A percentile compares a stretch with the other conserved stretches of the same genome.
These are phyloP conservation scores for Ceratitis capitata DNA, from an alignment of 1,140 invertebrate genomes.

Conservation along the genomic window DNA sequence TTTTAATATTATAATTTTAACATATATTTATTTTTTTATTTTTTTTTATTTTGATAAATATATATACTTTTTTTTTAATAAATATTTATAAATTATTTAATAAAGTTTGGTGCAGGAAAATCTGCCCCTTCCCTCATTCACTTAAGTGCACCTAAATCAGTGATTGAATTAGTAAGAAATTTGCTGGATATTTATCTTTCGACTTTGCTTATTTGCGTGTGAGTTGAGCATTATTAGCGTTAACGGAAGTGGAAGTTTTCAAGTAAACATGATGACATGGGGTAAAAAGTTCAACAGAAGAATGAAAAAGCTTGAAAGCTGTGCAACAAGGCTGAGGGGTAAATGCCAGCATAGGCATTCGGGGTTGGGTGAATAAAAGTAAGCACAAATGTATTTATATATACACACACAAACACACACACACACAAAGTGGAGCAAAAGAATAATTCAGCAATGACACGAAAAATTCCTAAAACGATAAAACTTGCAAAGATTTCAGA, in stretches of 20 bases:
- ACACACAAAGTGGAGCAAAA: neutral
- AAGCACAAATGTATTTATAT: neutral
- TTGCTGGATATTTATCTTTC: neutral
- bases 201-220: slow-evolving; percentile 8
- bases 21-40: too few species aligned
- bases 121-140: too few species aligned
- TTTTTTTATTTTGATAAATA: too few species aligned
- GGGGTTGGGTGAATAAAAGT: neutral
- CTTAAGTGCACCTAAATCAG: neutral
- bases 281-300: neutral
- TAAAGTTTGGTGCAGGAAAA: too few species aligned
- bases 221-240: neutral
- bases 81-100: too few species aligned
- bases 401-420: neutral
- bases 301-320: neutral
- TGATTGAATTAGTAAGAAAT: neutral
- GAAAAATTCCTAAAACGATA: neutral
- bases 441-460: neutral
- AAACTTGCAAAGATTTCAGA: neutral
- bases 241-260: neutral
- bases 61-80: too few species aligned
- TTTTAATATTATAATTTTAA: too few species aligned
- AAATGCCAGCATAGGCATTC: neutral
- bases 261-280: neutral
- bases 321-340: neutral